Evolutionary conservation across 37 sponge, comb jelly and placozoan genomes (phyloP), one percentile per base, ranked within the genome.

Genomic region (Hormiphora californensis): DNA sequence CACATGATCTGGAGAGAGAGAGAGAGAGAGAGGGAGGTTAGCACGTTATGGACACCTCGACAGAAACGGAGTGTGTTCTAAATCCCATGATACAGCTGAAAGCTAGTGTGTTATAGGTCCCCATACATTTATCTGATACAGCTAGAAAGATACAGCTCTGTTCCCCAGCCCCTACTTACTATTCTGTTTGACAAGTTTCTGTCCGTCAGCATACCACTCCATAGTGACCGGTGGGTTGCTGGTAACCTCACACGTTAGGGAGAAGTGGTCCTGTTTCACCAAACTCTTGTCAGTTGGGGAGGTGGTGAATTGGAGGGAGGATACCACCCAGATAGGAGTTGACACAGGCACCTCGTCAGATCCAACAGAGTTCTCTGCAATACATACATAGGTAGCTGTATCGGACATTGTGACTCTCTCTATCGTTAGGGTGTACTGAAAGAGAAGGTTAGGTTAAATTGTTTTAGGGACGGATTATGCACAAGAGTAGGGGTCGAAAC

Each of bases 181-280:
- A 38, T 32, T 27, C 35, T 65, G 67, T 33, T 2, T 12, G 3
- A 65, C 37, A 19, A 65, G 67, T 65, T 65, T 65, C 67, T 65
- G 67, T 11, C 67, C 67, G 67, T 65, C 67, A 19, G 67, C 67
- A 19, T 32, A 65, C 67, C 67, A 65, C 67, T 65, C 67, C 9
- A 65, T 65, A 27, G 3, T 27, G 9, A 65, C 67, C 35, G 67
- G 67, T 9, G 67, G 67, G 38, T 32, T 65, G 36, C 67, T 65
- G 1, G 67, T 65, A 27, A 65, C 67, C 17, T 65, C 67, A 31
- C 67, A 65, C 17, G 12, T 32, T 39, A 65, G 36, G 11, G 31
- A 35, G 17, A 65, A 65, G 67, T 65, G 21, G 36, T 65, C 67
- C 37, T 65, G 37, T 19, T 32, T 27, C 37, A 65, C 67, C 67